Base-by-base conservation (phyloP, 2,888 invertebrate genomes). In the Caenorhabditis plicata region DNA sequence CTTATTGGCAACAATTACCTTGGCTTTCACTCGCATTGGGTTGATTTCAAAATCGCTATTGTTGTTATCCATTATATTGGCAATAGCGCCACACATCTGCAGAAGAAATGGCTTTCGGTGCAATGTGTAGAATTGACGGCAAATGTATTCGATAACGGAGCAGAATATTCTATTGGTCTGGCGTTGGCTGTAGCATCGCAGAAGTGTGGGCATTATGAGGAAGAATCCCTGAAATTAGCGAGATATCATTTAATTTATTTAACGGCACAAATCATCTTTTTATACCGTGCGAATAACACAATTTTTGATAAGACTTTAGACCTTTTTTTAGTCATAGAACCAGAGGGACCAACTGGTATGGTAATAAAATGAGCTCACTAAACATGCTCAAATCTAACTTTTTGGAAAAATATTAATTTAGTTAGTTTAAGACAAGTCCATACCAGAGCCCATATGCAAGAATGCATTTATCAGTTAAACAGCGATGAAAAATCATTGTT, bases 71-170 rank as follows among this genome's bases (percentile, higher is more conserved):
- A 98, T 85, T 80, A 95, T 91, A 1, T 93, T 91, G 0, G 96
- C 95, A 0, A 95, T 91, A 3, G 94, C 93, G 1, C 98, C 98
- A 84, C 98, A 96, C 93, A 96, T 93, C 82, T 85, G 79, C 1
- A 74, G 60, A 0, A 65, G 52, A 38, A 68, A 66, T n/a, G 65
- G 70, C 19, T 63, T 68, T 11, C 98, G 87, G 81, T 99, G 98
- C 82, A 99, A 87, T 54, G 96, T 86, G 83, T 96, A 99, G 83
- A 99, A 96, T 81, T 98, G 96, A 80, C 95, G 93, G 13, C 95
- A 95, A 0, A 94, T 92, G 81, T 95, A 98, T 81, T 98, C 95
- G 48, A 98, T 91, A 0, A 95, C 93, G 0, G 92, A 89, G 4
- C 91, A 92, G 2, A 98, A 90, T 20, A 95, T 85, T 80, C 90